phyloP scores from a whole-genome alignment of 2,888 invertebrate species.

The Endotricha flammealis region DNA sequence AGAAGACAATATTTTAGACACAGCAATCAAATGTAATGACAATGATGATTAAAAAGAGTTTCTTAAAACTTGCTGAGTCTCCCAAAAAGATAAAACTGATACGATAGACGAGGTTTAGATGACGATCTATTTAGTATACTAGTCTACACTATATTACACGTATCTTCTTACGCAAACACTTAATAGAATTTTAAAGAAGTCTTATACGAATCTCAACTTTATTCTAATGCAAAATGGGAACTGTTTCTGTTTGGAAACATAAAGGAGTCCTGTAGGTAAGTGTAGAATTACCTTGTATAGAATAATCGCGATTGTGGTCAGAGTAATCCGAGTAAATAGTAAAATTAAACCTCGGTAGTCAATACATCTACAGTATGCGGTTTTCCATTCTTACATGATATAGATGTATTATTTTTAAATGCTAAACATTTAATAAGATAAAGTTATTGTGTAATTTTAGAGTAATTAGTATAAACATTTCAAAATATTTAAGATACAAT shows the following conservation, averaged over 20 bases:
- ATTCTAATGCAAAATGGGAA: conserved; percentile 21
- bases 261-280: conserved; percentile 28
- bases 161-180: conserved; percentile 35
- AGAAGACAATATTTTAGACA: too few species aligned
- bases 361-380: conserved; percentile 27
- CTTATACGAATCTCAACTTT: conserved; percentile 24
- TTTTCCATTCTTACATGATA: conserved; percentile 24
- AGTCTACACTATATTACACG: conserved; percentile 32
- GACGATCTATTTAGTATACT: too few species aligned
- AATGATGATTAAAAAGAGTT: too few species aligned
- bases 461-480: too few species aligned
- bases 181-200: conserved; percentile 22
- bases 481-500: too few species aligned
- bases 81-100: too few species aligned
- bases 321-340: conserved; percentile 48
- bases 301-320: conserved; percentile 44
- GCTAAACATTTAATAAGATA: too few species aligned
- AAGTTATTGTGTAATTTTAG: too few species aligned
- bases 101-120: too few species aligned
- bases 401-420: conserved; percentile 2
- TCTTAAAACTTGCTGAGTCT: too few species aligned
- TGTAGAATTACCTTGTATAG: conserved; percentile 39
- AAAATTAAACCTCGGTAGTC: conserved; percentile 44
- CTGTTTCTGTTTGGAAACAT: conserved; percentile 18
- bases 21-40: too few species aligned